A percentile compares a stretch with the other conserved stretches of the same genome.
phyloP scores from a whole-genome alignment of 2,113 vertebrate species.

The Entelurus aequoreus region DNA sequence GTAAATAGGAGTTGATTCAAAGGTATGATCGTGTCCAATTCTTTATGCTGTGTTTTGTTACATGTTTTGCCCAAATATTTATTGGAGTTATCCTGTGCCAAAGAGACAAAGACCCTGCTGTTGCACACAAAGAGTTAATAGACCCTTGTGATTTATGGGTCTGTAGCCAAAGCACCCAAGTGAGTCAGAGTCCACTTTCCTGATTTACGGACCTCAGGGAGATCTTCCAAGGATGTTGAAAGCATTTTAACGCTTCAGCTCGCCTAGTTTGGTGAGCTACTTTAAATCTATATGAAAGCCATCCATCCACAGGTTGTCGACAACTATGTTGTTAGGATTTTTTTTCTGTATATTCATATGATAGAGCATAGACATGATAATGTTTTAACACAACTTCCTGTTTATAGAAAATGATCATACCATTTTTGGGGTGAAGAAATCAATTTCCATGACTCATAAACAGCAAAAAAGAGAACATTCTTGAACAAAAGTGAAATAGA shows the following conservation, averaged over 20 bases:
- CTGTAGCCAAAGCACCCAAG: slow-evolving; percentile 59
- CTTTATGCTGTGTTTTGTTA: neutral
- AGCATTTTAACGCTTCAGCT: slow-evolving; percentile 65
- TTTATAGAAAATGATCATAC: too few species aligned
- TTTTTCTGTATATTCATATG: neutral
- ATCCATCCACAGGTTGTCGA: slow-evolving; percentile 56
- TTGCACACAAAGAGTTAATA: slow-evolving; percentile 67
- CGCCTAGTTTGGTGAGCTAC: slow-evolving; percentile 58
- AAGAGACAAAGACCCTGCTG: slow-evolving; percentile 58
- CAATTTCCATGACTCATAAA: too few species aligned
- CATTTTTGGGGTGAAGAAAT: too few species aligned
- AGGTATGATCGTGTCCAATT: slow-evolving; percentile 5
- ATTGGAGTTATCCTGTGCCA: slow-evolving; percentile 31
- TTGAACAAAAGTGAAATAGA: too few species aligned
- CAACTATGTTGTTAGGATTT: slow-evolving; percentile 26
- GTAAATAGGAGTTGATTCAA: slow-evolving; percentile 5
- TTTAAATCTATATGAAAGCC: slow-evolving; percentile 59
- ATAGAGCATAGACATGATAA: too few species aligned
- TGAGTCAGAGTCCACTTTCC: slow-evolving; percentile 65
- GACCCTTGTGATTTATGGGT: slow-evolving; percentile 71
- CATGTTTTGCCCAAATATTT: slow-evolving; percentile 24
- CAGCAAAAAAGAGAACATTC: too few species aligned
- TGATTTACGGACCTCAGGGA: slow-evolving; percentile 73
- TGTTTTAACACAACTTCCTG: too few species aligned
- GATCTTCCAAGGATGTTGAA: slow-evolving; percentile 69